Base-by-base conservation (phyloP, 2,113 vertebrate species). In the Hoplias malabaricus region DNA sequence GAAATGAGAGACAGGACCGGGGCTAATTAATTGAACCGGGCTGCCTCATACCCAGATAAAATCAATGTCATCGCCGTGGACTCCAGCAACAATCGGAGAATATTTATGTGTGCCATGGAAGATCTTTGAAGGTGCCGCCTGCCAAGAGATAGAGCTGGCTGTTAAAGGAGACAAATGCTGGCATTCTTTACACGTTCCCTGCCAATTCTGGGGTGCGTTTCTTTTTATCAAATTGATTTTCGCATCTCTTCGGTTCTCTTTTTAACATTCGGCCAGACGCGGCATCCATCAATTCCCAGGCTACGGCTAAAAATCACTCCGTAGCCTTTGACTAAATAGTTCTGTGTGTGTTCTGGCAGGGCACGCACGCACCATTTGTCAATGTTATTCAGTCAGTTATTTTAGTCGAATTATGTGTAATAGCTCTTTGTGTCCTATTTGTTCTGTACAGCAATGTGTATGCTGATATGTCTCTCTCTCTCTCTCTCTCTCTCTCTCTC, bases 1-100 rank as follows among this genome's bases (percentile, higher is more conserved):
- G 73, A 77, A 84, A 85, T 86, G 87, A 86, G 80, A 84, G 78
- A 80, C 77, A 36, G 70, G 61, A 38, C 79, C 82, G 72, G n/a
- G n/a, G 79, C 87, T 83, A 87, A 90, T 88, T 88, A 85, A 90
- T 87, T 85, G 87, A 80, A 68, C 66, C 66, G 54, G 34, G 46
- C 79, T 75, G 23, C 43, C 67, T 78, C 78, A 74, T 63, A 81
- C 62, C 46, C 34, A 76, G 85, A 89, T 87, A 75, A 82, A 85
- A 88, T 84, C 83, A 76, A 70, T 79, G 72, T 57, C 66, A 76
- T 54, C 25, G 63, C 31, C 19, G 38, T 62, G 19, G 33, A 75
- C 54, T 75, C 34, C 12, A 71, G 38, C 40, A 59, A 27, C 68
- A 61, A 77, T 59, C 48, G 66, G n/a, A 43, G 34, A 36, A 59